phyloP scores from a whole-genome alignment of 2,113 vertebrate genomes.

The Aplodontia rufa region DNA sequence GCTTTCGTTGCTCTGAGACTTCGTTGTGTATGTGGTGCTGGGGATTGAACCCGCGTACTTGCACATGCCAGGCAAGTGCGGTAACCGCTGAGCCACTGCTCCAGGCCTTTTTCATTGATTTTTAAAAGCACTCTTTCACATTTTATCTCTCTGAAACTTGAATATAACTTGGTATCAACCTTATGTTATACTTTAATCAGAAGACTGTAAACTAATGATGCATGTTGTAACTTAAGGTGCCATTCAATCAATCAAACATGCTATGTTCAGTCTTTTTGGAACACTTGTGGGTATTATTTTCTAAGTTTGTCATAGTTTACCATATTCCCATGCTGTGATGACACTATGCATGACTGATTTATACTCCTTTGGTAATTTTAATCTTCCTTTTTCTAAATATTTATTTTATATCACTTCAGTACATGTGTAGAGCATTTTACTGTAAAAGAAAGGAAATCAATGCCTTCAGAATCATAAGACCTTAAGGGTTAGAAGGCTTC shows the following conservation, averaged over 20 bases:
- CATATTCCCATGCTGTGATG: not conserved
- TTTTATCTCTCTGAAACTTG: slow-evolving; percentile 9
- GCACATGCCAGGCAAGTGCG: too few relatives aligned
- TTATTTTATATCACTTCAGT: not conserved
- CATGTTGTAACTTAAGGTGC: not conserved
- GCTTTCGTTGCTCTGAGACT: too few relatives aligned
- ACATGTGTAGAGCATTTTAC: not conserved
- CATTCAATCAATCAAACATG: not conserved
- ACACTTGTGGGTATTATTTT: not conserved
- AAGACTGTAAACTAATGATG: not conserved
- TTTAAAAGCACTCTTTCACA: not conserved
- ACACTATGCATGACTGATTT: not conserved
- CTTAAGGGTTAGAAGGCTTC: not conserved
- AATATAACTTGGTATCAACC: not conserved
- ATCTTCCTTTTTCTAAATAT: slow-evolving; percentile 1
- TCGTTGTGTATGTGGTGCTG: too few relatives aligned
- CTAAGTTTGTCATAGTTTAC: not conserved
- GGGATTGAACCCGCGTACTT: too few relatives aligned
- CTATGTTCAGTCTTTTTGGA: not conserved
- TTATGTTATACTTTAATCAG: not conserved
- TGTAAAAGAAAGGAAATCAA: not conserved
- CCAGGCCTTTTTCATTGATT: not conserved
- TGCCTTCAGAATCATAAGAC: not conserved
- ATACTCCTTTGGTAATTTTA: not conserved
- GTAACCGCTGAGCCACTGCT: too few relatives aligned